A percentile compares a stretch with the other conserved stretches of the same genome.
phyloP scores from a whole-genome alignment of 1,140 invertebrate species.

The Drosophila leontia region DNA sequence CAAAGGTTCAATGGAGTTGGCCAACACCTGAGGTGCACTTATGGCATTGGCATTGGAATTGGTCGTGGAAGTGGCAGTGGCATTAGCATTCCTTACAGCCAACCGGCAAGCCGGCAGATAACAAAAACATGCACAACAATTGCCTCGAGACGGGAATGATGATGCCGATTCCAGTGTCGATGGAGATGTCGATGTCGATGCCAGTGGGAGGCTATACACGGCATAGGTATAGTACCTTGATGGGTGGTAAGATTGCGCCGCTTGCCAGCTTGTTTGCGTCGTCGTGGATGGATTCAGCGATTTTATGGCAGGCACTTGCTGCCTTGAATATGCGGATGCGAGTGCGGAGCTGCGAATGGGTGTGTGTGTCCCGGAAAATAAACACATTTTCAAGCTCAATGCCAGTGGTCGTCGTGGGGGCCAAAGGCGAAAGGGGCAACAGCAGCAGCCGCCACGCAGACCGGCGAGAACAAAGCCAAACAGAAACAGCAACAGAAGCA shows the following conservation, averaged over 20 bases:
- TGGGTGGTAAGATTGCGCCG: constrained; percentile 39
- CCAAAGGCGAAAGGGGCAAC: constrained; percentile 39
- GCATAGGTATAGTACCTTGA: constrained; percentile 6
- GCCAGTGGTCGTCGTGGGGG: constrained; percentile 43
- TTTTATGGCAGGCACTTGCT: constrained; percentile 79
- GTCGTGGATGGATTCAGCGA: constrained; percentile 74
- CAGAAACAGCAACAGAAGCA: constrained; percentile 55
- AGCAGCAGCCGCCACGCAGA: constrained; percentile 4
- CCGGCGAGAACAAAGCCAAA: constrained; percentile 72
- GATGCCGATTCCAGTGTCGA: constrained; percentile 32
- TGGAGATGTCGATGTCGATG: constrained; percentile 18
- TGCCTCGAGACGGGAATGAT: constrained; percentile 59
- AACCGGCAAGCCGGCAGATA: constrained; percentile 60
- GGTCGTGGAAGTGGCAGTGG: constrained; percentile 52
- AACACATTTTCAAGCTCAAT: constrained; percentile 83
- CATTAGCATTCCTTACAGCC: constrained; percentile 83
- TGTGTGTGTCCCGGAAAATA: constrained; percentile 55
- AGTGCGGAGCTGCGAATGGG: constrained; percentile 6
- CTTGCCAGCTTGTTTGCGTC: constrained; percentile 63
- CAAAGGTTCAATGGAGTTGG: constrained; percentile 22
- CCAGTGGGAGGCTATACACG: constrained; percentile 17
- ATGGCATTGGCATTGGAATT: constrained; percentile 49
- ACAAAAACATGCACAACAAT: constrained; percentile 82
- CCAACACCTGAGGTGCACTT: constrained; percentile 80
- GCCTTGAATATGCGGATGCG: constrained; percentile 31